Base-by-base conservation (phyloP, 2,888 invertebrate species). In the Caenorhabditis auriculariae region DNA sequence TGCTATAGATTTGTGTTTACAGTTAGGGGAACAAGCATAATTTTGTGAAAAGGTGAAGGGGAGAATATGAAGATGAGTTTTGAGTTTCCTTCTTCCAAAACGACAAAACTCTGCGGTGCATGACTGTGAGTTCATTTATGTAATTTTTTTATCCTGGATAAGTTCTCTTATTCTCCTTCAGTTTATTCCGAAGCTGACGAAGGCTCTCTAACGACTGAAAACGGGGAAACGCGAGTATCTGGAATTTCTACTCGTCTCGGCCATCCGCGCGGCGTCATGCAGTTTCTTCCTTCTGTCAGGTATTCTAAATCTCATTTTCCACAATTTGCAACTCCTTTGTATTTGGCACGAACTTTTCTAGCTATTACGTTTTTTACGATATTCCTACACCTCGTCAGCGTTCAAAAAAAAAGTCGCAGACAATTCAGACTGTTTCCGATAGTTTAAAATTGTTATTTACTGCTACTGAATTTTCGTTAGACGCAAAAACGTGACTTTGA, bases 201-300 rank as follows among this genome's bases (percentile, higher is more conserved):
- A 1, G 35, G 48, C 6, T 59, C 62, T 3, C 17, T 56, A 24
- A 53, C 65, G 2, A 60, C 65, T 9, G 64, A 57, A 29, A 57
- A 56, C 3, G 54, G 58, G 15, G 69, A 67, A 29, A 54, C 50
- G 19, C 48, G 69, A n/a, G 56, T 67, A 7, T 70, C 71, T 1
- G 77, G 77, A 15, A 78, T 78, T 21, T 75, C 76, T 1, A 75
- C 68, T n/a, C 49, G 66, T 43, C 47, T 66, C 17, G 73, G 76
- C 29, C 77, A 78, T 56, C 77, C 77, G 7, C 52, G 77, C 4
- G 78, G 78, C 0, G 78, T 78, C 27, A 78, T 78, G 77, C 78
- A 78, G 59, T 78, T 78, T 57, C 62, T 78, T 42, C 77, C 77
- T 9, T 72, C 72, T 7, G 71, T 76, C 41, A 69, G 72, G 54